Base-by-base conservation (phyloP, 2,113 vertebrate genomes). In the Peromyscus polionotus region DNA sequence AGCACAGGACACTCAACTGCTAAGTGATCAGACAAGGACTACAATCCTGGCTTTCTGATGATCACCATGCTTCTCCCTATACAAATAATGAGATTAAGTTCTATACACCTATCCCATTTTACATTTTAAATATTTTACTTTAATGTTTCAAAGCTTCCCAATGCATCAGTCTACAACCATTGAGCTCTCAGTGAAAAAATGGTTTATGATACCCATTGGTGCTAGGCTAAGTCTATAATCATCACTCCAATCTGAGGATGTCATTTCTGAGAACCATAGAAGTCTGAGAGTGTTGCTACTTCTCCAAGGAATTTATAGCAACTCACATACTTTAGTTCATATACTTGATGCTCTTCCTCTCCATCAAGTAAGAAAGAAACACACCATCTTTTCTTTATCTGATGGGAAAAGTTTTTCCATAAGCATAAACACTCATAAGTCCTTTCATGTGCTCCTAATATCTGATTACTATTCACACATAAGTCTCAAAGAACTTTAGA, bases 401-500 rank as follows among this genome's bases (percentile, higher is more conserved):
- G 8, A 51, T 67, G 33, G 42, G 7, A 28, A 75, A 88, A 73
- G 7, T 1, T 9, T 31, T 33, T 33, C 8, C 5, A 28, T n/a
- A 77, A 59, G 22, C 51, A 7, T 22, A 76, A 67, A 51, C 1
- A 1, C 8, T 39, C 10, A 26, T n/a, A 31, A 17, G n/a, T 31
- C 39, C 45, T 13, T 24, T 92, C 42, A 16, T 4, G 0, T n/a
- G 48, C 67, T 93, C 51, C 73, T 87, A 93, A 96, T 79, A 97
- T 70, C 10, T 28, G 88, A 84, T 16, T 51, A 91, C 65, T 79
- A 65, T 81, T 57, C 51, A 84, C 77, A 59, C 16, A 57, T n/a
- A 57, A 95, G 75, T 67, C 72, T 67, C 90, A 95, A 93, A 81
- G 63, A 80, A 42, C 33, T 95, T 72, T 89, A 83, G 95, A 96